Percentiles rank a stretch among this genome's conserved stretches.
phyloP scores from a whole-genome alignment of 2,888 invertebrate genomes.

The Corythucha ciliata region DNA sequence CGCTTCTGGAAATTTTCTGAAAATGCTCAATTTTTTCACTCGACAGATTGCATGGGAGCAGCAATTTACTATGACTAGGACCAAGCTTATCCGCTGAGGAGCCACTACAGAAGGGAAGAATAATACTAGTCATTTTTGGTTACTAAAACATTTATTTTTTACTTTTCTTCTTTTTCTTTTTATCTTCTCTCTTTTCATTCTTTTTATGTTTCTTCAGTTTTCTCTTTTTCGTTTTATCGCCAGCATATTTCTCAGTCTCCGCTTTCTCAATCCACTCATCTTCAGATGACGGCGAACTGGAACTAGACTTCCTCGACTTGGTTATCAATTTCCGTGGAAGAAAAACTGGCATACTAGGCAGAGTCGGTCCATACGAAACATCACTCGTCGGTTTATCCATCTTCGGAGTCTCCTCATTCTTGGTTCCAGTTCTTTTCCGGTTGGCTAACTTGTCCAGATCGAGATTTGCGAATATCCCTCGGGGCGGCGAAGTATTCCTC shows the following conservation, averaged over 20 bases:
- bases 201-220: slow-evolving; percentile 31
- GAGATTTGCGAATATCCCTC: slow-evolving; percentile 60
- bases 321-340: slow-evolving; percentile 1
- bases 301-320: slow-evolving; percentile 5
- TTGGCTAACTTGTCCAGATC: slow-evolving; percentile 52
- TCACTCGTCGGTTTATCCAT: no score
- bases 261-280: slow-evolving; percentile 28
- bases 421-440: slow-evolving; percentile 9
- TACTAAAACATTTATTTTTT: no score
- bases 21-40: no score
- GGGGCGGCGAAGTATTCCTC: slow-evolving; percentile 58
- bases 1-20: no score
- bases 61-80: no score
- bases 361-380: slow-evolving; percentile 27
- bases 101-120: no score
- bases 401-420: no score
- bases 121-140: no score
- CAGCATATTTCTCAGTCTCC: neutral
- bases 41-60: no score
- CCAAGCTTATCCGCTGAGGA: no score
- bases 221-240: slow-evolving; percentile 10
- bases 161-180: slow-evolving; percentile 29
- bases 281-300: slow-evolving; percentile 18
- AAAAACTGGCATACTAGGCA: slow-evolving; percentile 22
- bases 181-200: slow-evolving; percentile 27